Evolutionary conservation across 2,797 vertebrate genomes (phyloP).

Genomic region (Coranthus polyacanthus): DNA sequence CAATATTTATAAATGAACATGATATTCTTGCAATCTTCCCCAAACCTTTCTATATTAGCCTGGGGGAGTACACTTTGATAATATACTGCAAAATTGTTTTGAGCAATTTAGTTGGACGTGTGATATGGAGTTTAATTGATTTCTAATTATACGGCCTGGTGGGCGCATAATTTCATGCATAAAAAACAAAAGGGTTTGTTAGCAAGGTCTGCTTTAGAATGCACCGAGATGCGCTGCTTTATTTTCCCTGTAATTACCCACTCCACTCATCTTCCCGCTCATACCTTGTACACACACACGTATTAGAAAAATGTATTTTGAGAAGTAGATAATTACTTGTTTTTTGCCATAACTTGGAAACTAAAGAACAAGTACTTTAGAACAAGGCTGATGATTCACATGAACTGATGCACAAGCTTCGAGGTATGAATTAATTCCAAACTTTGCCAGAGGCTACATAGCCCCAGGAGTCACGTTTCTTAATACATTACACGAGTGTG

Average conservation of each 20-base stretch:
- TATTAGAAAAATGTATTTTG: slow-evolving; percentile 32
- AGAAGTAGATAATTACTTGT: slow-evolving; percentile 46
- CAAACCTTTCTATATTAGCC: slow-evolving; percentile 8
- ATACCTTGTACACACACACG: slow-evolving; percentile 12
- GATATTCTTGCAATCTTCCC: slow-evolving; percentile 18
- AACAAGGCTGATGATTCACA: slow-evolving; percentile 8
- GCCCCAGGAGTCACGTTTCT: too few species aligned
- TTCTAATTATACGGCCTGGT: slow-evolving; percentile 73
- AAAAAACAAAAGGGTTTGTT: slow-evolving; percentile 69
- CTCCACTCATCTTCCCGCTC: slow-evolving; percentile 49
- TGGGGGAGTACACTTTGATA: slow-evolving; percentile 12
- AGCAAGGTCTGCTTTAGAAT: slow-evolving; percentile 57
- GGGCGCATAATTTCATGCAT: slow-evolving; percentile 62
- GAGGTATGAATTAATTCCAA: background rate
- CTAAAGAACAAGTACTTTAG: slow-evolving; percentile 22
- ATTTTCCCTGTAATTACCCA: slow-evolving; percentile 70
- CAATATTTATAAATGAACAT: background rate
- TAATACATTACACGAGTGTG: too few species aligned
- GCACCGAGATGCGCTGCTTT: slow-evolving; percentile 54
- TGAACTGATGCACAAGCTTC: slow-evolving; percentile 1
- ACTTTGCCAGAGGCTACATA: too few species aligned
- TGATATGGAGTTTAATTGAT: slow-evolving; percentile 74
- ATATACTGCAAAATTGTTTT: slow-evolving; percentile 38
- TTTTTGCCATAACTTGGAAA: slow-evolving; percentile 37
- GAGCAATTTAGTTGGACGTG: slow-evolving; percentile 59